phyloP scores from a whole-genome alignment of 2,797 vertebrate species.

The Melanotaenia parkinsoni region DNA sequence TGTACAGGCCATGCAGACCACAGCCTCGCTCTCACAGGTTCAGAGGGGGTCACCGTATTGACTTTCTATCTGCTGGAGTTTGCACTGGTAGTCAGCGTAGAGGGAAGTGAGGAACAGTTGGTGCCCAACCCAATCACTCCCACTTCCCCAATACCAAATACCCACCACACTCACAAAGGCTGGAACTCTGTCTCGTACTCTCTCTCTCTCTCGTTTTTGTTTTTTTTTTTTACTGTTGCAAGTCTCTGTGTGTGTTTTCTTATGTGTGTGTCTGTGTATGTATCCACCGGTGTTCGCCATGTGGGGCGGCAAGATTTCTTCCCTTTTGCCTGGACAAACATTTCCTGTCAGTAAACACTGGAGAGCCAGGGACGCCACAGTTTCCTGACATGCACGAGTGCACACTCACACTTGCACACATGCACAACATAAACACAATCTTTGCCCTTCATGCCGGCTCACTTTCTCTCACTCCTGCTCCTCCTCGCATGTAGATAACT shows the following conservation, averaged over 20 bases:
- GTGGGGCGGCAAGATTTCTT: slow-evolving; percentile 73
- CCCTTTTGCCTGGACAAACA: slow-evolving; percentile 82
- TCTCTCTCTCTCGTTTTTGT: slow-evolving; percentile 45
- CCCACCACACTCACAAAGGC: slow-evolving; percentile 46
- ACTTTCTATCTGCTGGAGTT: slow-evolving; percentile 69
- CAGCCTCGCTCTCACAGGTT: slow-evolving; percentile 45
- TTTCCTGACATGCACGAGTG: slow-evolving; percentile 65
- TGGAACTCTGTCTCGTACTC: slow-evolving; percentile 31
- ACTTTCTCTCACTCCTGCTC: slow-evolving; percentile 54
- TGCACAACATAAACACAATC: slow-evolving; percentile 56
- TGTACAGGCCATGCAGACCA: slow-evolving; percentile 18
- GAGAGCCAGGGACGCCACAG: slow-evolving; percentile 70
- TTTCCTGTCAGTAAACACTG: slow-evolving; percentile 83
- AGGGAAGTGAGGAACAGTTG: slow-evolving; percentile 70
- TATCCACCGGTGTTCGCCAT: slow-evolving; percentile 71
- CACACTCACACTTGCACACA: slow-evolving; percentile 42
- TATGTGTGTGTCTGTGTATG: slow-evolving; percentile 27
- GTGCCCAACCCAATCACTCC: slow-evolving; percentile 61
- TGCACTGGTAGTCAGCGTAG: slow-evolving; percentile 41
- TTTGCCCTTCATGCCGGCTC: slow-evolving; percentile 61
- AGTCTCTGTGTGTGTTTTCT: slow-evolving; percentile 13
- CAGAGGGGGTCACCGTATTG: slow-evolving; percentile 58
- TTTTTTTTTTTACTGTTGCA: slow-evolving; percentile 40
- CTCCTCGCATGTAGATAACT: slow-evolving; percentile 53
- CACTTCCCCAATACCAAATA: slow-evolving; percentile 67